Percentiles rank a stretch among this genome's conserved stretches.
phyloP scores from a whole-genome alignment of 2,888 invertebrate genomes.

The Synergus itoensis region DNA sequence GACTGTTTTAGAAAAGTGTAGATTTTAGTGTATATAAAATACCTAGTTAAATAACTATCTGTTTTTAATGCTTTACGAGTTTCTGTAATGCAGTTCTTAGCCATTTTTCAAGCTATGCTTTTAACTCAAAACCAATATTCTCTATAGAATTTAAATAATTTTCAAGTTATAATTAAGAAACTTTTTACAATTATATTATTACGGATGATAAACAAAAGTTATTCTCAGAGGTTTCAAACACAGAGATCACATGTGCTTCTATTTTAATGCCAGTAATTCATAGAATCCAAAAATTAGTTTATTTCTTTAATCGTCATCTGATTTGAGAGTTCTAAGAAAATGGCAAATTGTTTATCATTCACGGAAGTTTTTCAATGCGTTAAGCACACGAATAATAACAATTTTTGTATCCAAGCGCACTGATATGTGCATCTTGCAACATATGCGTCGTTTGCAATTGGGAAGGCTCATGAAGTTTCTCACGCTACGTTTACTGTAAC shows the following conservation, averaged over 20 bases:
- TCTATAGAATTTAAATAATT: neutral
- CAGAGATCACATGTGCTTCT: constrained; percentile 11
- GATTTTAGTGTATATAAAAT: neutral
- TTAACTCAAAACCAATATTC: neutral
- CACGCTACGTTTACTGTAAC: constrained; percentile 54
- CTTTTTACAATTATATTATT: constrained; percentile 14
- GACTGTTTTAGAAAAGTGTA: neutral
- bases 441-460: neutral
- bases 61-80: neutral
- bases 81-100: neutral
- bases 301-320: neutral
- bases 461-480: constrained; percentile 16
- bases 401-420: constrained; percentile 29
- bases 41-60: neutral
- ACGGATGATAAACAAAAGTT: neutral
- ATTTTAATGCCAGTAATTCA: constrained; percentile 1
- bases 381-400: constrained; percentile 26
- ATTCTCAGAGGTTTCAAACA: neutral
- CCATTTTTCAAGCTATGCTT: neutral
- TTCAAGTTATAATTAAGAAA: neutral
- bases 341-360: constrained; percentile 12
- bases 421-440: constrained; percentile 11
- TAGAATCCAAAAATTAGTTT: constrained; percentile 17
- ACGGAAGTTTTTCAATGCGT: neutral
- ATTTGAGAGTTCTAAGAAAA: constrained; percentile 4